Evolutionary conservation across 2,797 vertebrate genomes (phyloP).

Genomic region (Gouania willdenowi): DNA sequence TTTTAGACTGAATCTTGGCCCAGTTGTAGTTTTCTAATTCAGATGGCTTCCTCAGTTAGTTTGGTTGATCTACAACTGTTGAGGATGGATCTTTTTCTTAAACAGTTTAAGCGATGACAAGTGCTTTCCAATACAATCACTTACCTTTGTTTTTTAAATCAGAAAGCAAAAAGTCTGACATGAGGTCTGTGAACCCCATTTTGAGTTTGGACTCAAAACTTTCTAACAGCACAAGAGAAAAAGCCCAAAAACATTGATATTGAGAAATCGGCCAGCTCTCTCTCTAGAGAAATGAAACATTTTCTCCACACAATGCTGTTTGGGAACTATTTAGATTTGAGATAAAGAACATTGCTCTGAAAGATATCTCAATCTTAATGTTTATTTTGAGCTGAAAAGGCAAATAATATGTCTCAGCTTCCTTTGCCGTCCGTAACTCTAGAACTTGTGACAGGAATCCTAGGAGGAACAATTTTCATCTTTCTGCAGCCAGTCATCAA

Average conservation of each 20-base stretch:
- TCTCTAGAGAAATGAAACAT: conserved; percentile 7
- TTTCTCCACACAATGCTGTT: conserved; percentile 9
- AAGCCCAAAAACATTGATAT: not conserved
- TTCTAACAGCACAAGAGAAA: not conserved
- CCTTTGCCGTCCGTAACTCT: conserved; percentile 18
- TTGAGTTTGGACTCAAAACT: not conserved
- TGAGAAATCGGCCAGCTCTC: conserved; percentile 4
- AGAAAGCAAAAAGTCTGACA: too few species aligned
- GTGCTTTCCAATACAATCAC: too few species aligned
- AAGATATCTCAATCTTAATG: conserved; percentile 3
- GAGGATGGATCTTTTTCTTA: too few species aligned
- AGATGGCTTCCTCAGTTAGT: too few species aligned
- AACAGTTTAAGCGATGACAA: too few species aligned
- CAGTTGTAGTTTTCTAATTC: too few species aligned
- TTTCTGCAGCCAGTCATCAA: conserved; percentile 36
- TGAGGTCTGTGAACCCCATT: not conserved
- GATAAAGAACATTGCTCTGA: conserved; percentile 26
- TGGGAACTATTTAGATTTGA: conserved; percentile 34
- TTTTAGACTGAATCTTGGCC: too few species aligned
- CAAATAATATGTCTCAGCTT: conserved; percentile 10
- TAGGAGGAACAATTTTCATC: conserved; percentile 35
- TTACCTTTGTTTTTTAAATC: too few species aligned
- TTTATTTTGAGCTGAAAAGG: conserved; percentile 14
- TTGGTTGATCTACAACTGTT: too few species aligned
- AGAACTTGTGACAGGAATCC: conserved; percentile 26